Conservation (phyloP, 1,140 invertebrate genomes). For the Physella acuta region DNA sequence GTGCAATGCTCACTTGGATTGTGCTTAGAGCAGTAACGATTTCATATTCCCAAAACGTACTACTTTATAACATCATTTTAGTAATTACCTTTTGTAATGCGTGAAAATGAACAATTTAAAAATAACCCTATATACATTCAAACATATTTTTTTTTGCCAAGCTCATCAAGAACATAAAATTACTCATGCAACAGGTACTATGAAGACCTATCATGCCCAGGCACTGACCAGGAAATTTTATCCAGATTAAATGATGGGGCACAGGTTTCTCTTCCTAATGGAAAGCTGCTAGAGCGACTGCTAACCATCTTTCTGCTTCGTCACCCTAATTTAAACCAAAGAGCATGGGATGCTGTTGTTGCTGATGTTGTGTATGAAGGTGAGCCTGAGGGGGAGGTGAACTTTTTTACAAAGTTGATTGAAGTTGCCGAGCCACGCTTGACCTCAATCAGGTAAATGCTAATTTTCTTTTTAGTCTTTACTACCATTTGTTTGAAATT, state of each 20-base stretch:
- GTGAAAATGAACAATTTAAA: no score
- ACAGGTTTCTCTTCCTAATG: slow-evolving; percentile 46
- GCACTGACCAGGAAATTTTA: slow-evolving; percentile 45
- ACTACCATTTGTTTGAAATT: no score
- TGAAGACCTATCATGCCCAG: slow-evolving; percentile 51
- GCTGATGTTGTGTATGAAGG: neutral
- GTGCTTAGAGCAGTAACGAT: no score
- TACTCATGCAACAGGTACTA: no score
- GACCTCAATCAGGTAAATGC: slow-evolving; percentile 40
- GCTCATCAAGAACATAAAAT: no score
- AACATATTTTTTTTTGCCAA: no score
- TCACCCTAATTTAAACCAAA: slow-evolving; percentile 24
- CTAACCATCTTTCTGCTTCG: slow-evolving; percentile 41
- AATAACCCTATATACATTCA: no score
- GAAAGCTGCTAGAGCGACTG: slow-evolving; percentile 56
- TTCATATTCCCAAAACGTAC: no score
- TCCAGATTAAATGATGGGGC: slow-evolving; percentile 40
- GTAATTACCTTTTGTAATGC: no score
- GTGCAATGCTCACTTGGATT: no score
- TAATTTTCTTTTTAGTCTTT: neutral
- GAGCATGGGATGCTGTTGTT: neutral
- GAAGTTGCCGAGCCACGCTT: slow-evolving; percentile 45
- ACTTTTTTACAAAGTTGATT: slow-evolving; percentile 40
- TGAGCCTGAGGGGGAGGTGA: slow-evolving; percentile 17
- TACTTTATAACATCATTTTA: no score